Evolutionary conservation across 2,113 vertebrate species (phyloP), one percentile per base, ranked within the genome.

Genomic region (Embiotoca jacksoni): DNA sequence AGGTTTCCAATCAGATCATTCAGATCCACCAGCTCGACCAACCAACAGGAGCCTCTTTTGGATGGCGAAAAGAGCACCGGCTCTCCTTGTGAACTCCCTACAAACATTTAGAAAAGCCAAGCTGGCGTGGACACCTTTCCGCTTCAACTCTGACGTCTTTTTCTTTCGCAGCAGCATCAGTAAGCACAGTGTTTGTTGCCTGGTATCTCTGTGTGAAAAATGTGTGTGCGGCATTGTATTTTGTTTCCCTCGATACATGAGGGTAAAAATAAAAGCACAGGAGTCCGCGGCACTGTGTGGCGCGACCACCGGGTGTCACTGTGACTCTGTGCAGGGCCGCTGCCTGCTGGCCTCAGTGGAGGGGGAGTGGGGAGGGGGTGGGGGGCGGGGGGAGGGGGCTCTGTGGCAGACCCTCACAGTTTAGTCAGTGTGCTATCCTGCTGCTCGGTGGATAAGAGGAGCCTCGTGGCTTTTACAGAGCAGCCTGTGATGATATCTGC

Each of bases 261-360:
- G 47, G 55, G 50, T 80, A 67, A 79, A 77, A 78, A 78, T 75
- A 79, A 68, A 80, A 55, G 14, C 54, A 7, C 0, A 0, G 9
- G 49, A 33, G 6, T 4, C 13, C 6, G 41, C 41, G 5, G 41
- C 41, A 11, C 0, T 2, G 7, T 0, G 0, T 0, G 0, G 1
- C 2, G 37, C 5, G 23, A 32, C 86, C 90, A 90, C 49, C 59
- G 30, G 90, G 83, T 57, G 89, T 57, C 87, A 77, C 71, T 75
- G 73, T 63, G 79, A 0, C 83, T 46, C 83, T 0, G 13, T 6
- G 66, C 1, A 3, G 3, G 56, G 52, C 53, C 14, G 3, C 49
- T 2, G 1, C 23, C 23, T 23, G 1, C 23, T 23, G 23, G 23
- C 23, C 23, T 23, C 23, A 23, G 23, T 23, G 23, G 49, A 9